phyloP scores from a whole-genome alignment of 2,888 invertebrate genomes.

The Platycnemis pennipes region DNA sequence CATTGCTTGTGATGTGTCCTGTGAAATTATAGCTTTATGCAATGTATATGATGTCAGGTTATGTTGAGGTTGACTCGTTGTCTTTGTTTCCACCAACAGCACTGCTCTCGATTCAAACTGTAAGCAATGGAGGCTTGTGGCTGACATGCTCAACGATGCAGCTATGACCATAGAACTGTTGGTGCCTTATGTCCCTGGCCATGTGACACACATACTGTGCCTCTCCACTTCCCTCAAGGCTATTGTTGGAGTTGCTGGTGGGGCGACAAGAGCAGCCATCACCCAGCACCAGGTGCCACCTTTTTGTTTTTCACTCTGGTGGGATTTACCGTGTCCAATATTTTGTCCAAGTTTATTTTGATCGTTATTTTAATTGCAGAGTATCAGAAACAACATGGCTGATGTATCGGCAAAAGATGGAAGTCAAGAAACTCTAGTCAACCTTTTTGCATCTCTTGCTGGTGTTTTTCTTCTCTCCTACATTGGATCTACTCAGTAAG shows the following conservation, averaged over 20 bases:
- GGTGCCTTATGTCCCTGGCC: slow-evolving; percentile 85
- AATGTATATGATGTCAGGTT: not conserved
- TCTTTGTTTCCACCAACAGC: slow-evolving; percentile 77
- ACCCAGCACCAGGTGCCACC: slow-evolving; percentile 90
- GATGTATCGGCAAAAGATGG: slow-evolving; percentile 97
- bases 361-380: slow-evolving; percentile 78
- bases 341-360: not conserved
- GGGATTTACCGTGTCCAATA: not conserved
- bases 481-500: slow-evolving; percentile 82
- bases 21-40: no score
- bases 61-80: not conserved
- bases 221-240: slow-evolving; percentile 89
- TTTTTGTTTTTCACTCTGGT: not conserved
- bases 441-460: slow-evolving; percentile 90
- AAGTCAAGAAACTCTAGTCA: slow-evolving; percentile 98
- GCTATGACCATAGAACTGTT: slow-evolving; percentile 94
- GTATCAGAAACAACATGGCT: slow-evolving; percentile 92
- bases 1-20: no score
- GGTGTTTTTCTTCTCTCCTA: slow-evolving; percentile 88
- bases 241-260: slow-evolving; percentile 92
- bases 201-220: slow-evolving; percentile 82
- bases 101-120: slow-evolving; percentile 92
- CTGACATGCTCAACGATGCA: slow-evolving; percentile 94
- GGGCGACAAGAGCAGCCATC: slow-evolving; percentile 94
- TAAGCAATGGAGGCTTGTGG: slow-evolving; percentile 97